phyloP scores from a whole-genome alignment of 1,140 invertebrate genomes.

The Drosophila cardini region DNA sequence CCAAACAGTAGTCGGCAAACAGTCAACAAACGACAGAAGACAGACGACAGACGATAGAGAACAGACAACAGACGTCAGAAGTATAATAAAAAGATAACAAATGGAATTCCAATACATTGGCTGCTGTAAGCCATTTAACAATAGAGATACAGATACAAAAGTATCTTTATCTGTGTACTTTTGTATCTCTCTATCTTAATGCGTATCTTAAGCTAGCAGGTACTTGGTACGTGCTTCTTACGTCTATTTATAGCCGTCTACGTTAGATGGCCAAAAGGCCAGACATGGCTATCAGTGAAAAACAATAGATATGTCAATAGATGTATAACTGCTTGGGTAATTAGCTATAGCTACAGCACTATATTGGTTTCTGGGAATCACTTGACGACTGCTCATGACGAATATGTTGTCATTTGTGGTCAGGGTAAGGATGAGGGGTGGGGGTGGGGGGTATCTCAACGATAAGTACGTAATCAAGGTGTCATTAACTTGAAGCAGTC shows the following conservation, averaged over 20 bases:
- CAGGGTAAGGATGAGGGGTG: background rate
- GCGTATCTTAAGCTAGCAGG: slow-evolving; percentile 38
- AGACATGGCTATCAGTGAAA: slow-evolving; percentile 23
- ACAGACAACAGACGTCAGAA: background rate
- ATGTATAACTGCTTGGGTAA: background rate
- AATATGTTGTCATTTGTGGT: background rate
- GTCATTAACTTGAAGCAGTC: slow-evolving; percentile 47
- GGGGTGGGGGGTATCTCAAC: slow-evolving; percentile 1
- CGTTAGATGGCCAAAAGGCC: slow-evolving; percentile 17
- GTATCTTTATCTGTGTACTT: slow-evolving; percentile 11
- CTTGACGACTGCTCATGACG: slow-evolving; percentile 9
- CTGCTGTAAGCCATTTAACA: slow-evolving; percentile 23
- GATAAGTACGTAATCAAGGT: slow-evolving; percentile 36
- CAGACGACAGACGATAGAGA: background rate
- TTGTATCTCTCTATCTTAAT: background rate
- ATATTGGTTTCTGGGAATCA: slow-evolving; percentile 20
- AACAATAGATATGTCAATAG: slow-evolving; percentile 13
- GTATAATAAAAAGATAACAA: slow-evolving; percentile 56
- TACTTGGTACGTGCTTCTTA: slow-evolving; percentile 26
- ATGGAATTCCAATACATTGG: slow-evolving; percentile 4
- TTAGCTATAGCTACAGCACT: background rate
- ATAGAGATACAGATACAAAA: background rate
- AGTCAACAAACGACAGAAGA: slow-evolving; percentile 20
- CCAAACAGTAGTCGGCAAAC: background rate
- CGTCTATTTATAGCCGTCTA: slow-evolving; percentile 18